Base-by-base conservation (phyloP, 2,888 invertebrate species). In the Dryococelus australis region DNA sequence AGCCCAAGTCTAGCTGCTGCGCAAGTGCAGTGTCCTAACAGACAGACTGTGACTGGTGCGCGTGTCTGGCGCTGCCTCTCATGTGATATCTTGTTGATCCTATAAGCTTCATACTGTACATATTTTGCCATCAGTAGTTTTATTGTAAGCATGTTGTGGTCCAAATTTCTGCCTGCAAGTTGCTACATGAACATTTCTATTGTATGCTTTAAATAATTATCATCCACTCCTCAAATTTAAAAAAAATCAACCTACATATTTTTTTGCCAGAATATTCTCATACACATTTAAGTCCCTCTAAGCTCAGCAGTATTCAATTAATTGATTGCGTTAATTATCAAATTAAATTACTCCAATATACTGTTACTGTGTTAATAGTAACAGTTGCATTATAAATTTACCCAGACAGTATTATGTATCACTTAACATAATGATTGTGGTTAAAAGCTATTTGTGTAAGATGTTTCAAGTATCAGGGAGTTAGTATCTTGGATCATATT, bases 1-100 rank as follows among this genome's bases (percentile, higher is more conserved):
- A 88, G 43, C 91, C 90, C 43, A 92, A 92, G 89, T 91, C 92
- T 90, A 92, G 92, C 16, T 93, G 93, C 89, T 93, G 93, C 89
- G 91, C 92, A 43, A 91, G 89, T 0, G 53, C n/a, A 10, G 28
- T 28, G 3, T 83, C 83, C 83, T 83, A 83, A 35, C 83, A n/a
- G 65, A 20, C 51, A 3, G 35, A 47, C 47, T 47, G 47, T 47
- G 47, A 10, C 12, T 47, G 47, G 47, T 47, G 47, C 47, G 12
- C 1, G 16, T 47, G 47, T 16, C 10, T 47, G 47, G 47, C 47
- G 8, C 35, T 35, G 47, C 47, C 47, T 47, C 47, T 47, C 47
- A 47, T 47, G 65, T n/a, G 65, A 65, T 65, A 65, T 65, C 65
- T 65, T n/a, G 65, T 65, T n/a, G 65, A 65, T 65, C 0, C 65